These are phyloP conservation scores for Anagrus nilaparvatae DNA, from an alignment of 1,140 invertebrate species.

Conservation along the genomic window DNA sequence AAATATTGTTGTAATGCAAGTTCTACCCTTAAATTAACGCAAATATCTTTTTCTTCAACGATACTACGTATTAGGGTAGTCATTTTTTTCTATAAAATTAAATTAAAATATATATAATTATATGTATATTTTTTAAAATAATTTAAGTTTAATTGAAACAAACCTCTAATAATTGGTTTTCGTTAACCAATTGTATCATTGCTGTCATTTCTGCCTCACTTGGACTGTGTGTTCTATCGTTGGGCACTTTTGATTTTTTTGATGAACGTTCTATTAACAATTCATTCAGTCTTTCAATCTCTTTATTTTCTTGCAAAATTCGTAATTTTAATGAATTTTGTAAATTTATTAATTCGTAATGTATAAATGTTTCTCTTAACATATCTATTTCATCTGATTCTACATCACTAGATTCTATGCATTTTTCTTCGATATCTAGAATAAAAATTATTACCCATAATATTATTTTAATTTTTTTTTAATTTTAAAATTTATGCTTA, in stretches of 20 bases:
- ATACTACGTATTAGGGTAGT: conserved; percentile 49
- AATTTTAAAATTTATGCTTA: conserved; percentile 12
- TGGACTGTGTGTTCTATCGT: conserved; percentile 37
- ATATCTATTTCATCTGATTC: conserved; percentile 42
- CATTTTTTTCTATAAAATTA: conserved; percentile 46
- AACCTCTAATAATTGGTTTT: conserved; percentile 54
- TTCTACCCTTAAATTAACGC: conserved; percentile 55
- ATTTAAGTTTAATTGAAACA: background rate
- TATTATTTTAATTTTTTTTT: conserved; percentile 10
- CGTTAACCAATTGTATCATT: conserved; percentile 45
- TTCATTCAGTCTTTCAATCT: conserved; percentile 54
- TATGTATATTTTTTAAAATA: background rate
- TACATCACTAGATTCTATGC: conserved; percentile 34
- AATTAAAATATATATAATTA: conserved; percentile 8
- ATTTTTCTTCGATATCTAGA: conserved; percentile 22
- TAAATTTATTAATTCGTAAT: conserved; percentile 55
- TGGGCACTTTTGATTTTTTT: conserved; percentile 32
- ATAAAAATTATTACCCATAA: conserved; percentile 9
- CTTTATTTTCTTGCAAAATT: conserved; percentile 54
- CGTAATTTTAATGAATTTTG: conserved; percentile 53
- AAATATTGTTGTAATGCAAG: conserved; percentile 50
- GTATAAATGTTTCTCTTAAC: conserved; percentile 51
- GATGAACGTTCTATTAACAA: conserved; percentile 39
- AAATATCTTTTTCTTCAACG: conserved; percentile 57
- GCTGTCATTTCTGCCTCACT: conserved; percentile 42